Evolutionary conservation across 2,113 vertebrate species (phyloP).

Genomic region (Camelus bactrianus): DNA sequence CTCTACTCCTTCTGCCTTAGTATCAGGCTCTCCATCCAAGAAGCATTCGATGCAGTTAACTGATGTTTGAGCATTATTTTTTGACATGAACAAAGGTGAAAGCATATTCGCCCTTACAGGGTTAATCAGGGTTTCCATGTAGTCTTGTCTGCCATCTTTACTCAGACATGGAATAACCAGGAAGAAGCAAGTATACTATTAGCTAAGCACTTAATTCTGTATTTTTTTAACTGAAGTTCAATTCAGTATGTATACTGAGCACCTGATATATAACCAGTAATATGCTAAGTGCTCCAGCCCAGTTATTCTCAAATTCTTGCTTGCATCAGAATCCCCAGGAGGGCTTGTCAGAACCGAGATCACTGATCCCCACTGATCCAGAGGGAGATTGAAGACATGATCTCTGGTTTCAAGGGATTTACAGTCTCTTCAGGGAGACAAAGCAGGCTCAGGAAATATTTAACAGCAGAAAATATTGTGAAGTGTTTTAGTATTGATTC

Average conservation of each 20-base stretch:
- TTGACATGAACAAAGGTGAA: neutral
- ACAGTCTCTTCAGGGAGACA: neutral
- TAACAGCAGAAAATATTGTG: conserved; percentile 28
- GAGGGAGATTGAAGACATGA: neutral
- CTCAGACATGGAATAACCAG: neutral
- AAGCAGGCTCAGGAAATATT: neutral
- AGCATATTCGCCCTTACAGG: conserved; percentile 12
- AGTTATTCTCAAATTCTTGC: neutral
- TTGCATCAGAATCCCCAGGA: neutral
- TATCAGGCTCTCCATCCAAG: neutral
- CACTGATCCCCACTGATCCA: neutral
- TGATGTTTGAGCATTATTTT: neutral
- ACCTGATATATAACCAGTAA: neutral
- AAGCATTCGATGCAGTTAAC: neutral
- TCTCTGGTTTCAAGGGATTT: neutral
- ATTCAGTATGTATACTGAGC: neutral
- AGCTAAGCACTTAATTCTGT: neutral
- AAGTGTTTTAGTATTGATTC: neutral
- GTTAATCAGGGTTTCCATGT: neutral
- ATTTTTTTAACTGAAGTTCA: conserved; percentile 16
- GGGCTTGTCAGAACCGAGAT: neutral
- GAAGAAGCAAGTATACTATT: neutral
- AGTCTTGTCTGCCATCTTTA: conserved; percentile 34
- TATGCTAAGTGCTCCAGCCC: neutral
- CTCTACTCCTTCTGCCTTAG: neutral